Evolutionary conservation across 2,113 vertebrate genomes (phyloP).

Genomic region (Xyliphius kryptos): DNA sequence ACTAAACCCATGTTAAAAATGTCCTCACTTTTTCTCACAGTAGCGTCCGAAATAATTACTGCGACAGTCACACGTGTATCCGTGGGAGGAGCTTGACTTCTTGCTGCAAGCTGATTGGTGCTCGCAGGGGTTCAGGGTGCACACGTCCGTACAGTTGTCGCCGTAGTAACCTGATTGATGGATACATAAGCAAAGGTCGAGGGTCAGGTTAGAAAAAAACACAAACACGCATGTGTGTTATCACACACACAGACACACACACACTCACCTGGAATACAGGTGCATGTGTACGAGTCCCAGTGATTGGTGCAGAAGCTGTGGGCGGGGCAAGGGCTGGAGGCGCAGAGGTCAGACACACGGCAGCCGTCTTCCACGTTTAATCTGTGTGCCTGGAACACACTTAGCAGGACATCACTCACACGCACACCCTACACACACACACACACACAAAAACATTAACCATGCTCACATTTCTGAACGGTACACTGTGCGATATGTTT

Average conservation of each 20-base stretch:
- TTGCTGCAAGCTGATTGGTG: slow-evolving; percentile 73
- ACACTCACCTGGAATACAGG: slow-evolving; percentile 74
- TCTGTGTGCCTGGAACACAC: slow-evolving; percentile 64
- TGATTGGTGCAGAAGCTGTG: slow-evolving; percentile 82
- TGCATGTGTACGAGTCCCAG: slow-evolving; percentile 87
- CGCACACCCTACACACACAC: slow-evolving; percentile 70
- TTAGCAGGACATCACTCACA: slow-evolving; percentile 64
- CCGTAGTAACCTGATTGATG: no score
- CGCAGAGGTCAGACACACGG: slow-evolving; percentile 76
- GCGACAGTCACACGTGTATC: slow-evolving; percentile 82
- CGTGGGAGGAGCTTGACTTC: slow-evolving; percentile 63
- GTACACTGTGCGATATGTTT: no score
- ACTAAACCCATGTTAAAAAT: no score
- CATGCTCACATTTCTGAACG: no score
- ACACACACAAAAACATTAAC: no score
- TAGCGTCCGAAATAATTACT: slow-evolving; percentile 80
- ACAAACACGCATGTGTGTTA: slow-evolving; percentile 67
- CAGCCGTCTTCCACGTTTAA: slow-evolving; percentile 80
- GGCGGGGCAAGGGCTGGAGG: slow-evolving; percentile 77
- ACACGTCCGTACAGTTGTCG: slow-evolving; percentile 77
- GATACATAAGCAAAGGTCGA: slow-evolving; percentile 10
- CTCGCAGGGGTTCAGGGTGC: slow-evolving; percentile 84
- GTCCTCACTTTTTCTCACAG: slow-evolving; percentile 84
- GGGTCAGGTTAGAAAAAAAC: no score
- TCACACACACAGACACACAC: not conserved